Evolutionary conservation across 2,113 vertebrate species (phyloP).

Genomic region (Euleptes europaea): DNA sequence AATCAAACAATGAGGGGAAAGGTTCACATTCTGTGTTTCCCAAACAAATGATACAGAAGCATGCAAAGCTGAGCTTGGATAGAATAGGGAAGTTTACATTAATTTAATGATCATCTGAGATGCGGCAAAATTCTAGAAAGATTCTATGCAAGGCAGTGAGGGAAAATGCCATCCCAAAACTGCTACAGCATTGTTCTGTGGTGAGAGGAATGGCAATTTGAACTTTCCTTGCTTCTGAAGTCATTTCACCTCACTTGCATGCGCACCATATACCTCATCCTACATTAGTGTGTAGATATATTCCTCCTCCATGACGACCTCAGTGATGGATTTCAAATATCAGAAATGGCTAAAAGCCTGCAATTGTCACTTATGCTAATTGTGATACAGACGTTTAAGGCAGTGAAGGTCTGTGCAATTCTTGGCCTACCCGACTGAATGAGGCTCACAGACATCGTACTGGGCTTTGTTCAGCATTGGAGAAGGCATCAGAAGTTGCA

Average conservation of each 20-base stretch:
- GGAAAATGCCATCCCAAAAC: slow-evolving; percentile 24
- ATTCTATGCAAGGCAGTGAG: slow-evolving; percentile 21
- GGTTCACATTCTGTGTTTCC: background rate
- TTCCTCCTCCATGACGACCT: slow-evolving; percentile 69
- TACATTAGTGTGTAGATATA: slow-evolving; percentile 70
- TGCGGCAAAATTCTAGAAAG: background rate
- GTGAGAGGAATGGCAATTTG: slow-evolving; percentile 21
- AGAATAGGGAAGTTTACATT: background rate
- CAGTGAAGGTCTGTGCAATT: slow-evolving; percentile 16
- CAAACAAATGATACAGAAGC: background rate
- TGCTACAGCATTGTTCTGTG: slow-evolving; percentile 22
- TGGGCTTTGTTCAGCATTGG: background rate
- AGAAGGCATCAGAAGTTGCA: background rate
- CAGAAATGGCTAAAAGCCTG: slow-evolving; percentile 54
- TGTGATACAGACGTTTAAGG: slow-evolving; percentile 58
- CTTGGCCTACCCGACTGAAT: too few species aligned
- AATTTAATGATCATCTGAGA: background rate
- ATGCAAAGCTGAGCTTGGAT: background rate
- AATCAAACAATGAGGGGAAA: background rate
- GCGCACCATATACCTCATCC: slow-evolving; percentile 42
- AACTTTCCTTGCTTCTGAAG: slow-evolving; percentile 56
- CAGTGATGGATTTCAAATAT: slow-evolving; percentile 67
- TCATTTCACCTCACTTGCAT: slow-evolving; percentile 48
- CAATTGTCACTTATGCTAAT: slow-evolving; percentile 71
- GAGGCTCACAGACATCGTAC: background rate